phyloP scores from a whole-genome alignment of 2,888 invertebrate species.

The Podotricha telesiphe region DNA sequence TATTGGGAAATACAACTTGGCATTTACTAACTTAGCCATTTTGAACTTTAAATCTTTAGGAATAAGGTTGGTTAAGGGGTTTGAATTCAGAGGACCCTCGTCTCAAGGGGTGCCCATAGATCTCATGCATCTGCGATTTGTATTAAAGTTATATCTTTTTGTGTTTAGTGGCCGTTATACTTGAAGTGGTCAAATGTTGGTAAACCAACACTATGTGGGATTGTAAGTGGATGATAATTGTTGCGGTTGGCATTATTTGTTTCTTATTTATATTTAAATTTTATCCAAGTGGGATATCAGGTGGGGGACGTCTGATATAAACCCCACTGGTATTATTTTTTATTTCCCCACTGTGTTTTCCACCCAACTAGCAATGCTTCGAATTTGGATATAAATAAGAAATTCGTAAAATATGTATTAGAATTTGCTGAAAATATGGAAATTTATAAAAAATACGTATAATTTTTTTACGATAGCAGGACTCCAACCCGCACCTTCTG shows the following conservation, averaged over 20 bases:
- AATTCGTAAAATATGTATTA: too few species aligned
- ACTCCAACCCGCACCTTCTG: too few species aligned
- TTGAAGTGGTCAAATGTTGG: slow-evolving; percentile 22
- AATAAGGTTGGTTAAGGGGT: slow-evolving; percentile 1
- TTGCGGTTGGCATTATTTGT: not conserved
- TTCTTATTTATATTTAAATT: not conserved
- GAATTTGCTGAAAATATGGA: too few species aligned
- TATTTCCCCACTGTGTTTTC: too few species aligned
- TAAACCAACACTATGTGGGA: slow-evolving; percentile 9
- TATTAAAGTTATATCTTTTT: slow-evolving; percentile 25
- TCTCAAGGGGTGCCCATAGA: slow-evolving; percentile 14
- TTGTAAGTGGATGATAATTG: slow-evolving; percentile 3
- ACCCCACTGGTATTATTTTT: too few species aligned
- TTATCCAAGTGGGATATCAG: too few species aligned
- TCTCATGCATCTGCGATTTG: slow-evolving; percentile 26
- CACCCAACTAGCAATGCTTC: too few species aligned
- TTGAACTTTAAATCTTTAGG: not conserved
- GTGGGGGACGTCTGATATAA: too few species aligned
- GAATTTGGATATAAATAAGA: too few species aligned
- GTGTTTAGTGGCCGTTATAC: slow-evolving; percentile 16
- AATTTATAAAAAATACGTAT: too few species aligned
- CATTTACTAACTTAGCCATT: not conserved
- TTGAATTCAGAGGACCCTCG: not conserved
- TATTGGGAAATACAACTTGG: not conserved
- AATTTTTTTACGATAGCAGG: too few species aligned